Conservation (phyloP, 2,797 vertebrate species). For the Alosa sapidissima region DNA sequence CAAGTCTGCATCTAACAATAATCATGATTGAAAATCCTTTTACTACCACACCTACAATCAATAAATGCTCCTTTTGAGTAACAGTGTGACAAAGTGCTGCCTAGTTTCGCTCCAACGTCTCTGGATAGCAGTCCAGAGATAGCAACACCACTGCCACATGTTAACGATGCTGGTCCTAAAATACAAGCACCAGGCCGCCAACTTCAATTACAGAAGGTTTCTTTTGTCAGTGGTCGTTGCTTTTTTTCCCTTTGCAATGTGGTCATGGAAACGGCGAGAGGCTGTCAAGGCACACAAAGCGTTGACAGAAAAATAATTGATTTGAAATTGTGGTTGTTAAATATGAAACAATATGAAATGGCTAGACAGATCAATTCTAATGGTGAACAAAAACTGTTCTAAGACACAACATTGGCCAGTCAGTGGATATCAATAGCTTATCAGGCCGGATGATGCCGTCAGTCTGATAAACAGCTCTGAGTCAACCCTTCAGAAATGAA, state of each 20-base stretch:
- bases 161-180: conserved; percentile 56
- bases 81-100: conserved; percentile 20
- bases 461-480: background rate
- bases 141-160: conserved; percentile 51
- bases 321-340: conserved; percentile 21
- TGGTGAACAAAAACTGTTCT: background rate
- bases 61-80: background rate
- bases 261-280: conserved; percentile 50
- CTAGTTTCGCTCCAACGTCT: conserved; percentile 16
- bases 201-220: conserved; percentile 63
- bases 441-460: background rate
- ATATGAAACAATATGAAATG: conserved; percentile 6
- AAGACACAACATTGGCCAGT: background rate
- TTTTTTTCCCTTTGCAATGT: conserved; percentile 46
- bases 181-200: conserved; percentile 57
- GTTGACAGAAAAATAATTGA: conserved; percentile 51
- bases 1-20: background rate
- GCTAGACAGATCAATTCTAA: background rate
- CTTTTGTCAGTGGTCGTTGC: conserved; percentile 42
- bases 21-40: conserved; percentile 12
- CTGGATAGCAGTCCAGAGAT: conserved; percentile 43
- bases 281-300: conserved; percentile 49
- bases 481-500: background rate
- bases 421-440: conserved; percentile 12
- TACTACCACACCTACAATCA: background rate